phyloP scores from a whole-genome alignment of 2,113 vertebrate genomes.

The Etheostoma spectabile region DNA sequence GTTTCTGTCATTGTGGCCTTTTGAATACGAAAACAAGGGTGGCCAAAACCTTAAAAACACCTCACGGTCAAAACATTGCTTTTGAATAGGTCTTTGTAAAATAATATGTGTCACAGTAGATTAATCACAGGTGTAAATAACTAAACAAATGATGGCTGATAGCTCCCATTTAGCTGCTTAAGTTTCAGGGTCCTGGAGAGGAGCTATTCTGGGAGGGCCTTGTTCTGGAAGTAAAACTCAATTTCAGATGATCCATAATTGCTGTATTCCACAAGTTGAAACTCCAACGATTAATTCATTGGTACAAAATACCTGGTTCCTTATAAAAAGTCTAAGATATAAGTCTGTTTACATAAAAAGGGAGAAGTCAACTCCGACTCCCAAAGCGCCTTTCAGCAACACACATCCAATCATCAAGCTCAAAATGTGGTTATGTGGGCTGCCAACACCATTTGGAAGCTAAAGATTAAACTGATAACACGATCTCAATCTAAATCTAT shows the following conservation, averaged over 20 bases:
- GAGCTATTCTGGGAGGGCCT: background rate
- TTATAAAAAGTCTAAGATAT: background rate
- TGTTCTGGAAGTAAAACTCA: background rate
- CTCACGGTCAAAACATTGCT: background rate
- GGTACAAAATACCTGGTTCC: background rate
- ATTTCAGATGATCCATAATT: background rate
- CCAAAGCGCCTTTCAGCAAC: background rate
- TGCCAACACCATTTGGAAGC: background rate
- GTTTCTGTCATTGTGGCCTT: background rate
- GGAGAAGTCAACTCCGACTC: background rate
- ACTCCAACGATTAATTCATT: too few relatives aligned
- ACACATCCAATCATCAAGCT: background rate
- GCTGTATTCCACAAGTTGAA: background rate
- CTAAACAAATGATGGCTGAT: background rate
- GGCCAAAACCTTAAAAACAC: background rate
- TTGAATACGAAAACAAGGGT: background rate
- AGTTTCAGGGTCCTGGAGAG: background rate
- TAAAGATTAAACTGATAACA: background rate
- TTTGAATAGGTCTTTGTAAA: background rate
- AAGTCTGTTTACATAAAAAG: background rate
- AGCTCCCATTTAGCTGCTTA: background rate
- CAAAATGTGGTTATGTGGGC: background rate
- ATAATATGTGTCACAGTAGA: background rate
- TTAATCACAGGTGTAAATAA: background rate
- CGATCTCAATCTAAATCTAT: background rate